phyloP scores from a whole-genome alignment of 2,797 vertebrate genomes.

The Arremon brunneinucha region DNA sequence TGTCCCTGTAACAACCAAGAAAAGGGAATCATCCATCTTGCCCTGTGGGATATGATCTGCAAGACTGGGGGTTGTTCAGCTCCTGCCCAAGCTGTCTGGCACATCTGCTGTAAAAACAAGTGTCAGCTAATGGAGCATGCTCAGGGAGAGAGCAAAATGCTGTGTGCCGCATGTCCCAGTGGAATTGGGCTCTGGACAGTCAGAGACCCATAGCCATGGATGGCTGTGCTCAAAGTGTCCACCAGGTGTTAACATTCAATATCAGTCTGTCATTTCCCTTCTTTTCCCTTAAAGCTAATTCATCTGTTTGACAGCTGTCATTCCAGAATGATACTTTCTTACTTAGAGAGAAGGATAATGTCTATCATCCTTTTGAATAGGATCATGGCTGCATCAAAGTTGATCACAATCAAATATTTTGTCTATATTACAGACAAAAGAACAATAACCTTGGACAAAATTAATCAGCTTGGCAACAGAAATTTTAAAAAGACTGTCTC shows the following conservation, averaged over 20 bases:
- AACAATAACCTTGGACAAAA: neutral
- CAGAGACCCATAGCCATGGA: accelerated
- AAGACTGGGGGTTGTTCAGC: neutral
- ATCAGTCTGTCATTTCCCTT: neutral
- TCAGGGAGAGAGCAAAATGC: neutral
- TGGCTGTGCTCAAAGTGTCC: neutral
- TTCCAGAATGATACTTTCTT: neutral
- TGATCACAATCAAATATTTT: neutral
- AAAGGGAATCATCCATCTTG: neutral
- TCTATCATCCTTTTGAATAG: neutral
- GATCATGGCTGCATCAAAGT: neutral
- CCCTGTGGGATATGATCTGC: neutral
- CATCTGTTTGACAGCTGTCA: neutral
- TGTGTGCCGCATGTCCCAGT: neutral
- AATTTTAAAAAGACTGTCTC: neutral
- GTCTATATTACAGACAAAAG: neutral
- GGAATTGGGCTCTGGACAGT: neutral
- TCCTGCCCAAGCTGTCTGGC: neutral
- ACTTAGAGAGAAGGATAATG: neutral
- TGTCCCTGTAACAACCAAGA: neutral
- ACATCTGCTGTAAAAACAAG: neutral
- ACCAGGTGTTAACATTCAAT: neutral
- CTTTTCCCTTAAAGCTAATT: neutral
- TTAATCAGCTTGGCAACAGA: neutral
- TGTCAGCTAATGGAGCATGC: conserved; percentile 2